A percentile compares a stretch with the other conserved stretches of the same genome.
Evolutionary conservation across 2,797 vertebrate species (phyloP).

Genomic region (Lophotriccus pileatus): DNA sequence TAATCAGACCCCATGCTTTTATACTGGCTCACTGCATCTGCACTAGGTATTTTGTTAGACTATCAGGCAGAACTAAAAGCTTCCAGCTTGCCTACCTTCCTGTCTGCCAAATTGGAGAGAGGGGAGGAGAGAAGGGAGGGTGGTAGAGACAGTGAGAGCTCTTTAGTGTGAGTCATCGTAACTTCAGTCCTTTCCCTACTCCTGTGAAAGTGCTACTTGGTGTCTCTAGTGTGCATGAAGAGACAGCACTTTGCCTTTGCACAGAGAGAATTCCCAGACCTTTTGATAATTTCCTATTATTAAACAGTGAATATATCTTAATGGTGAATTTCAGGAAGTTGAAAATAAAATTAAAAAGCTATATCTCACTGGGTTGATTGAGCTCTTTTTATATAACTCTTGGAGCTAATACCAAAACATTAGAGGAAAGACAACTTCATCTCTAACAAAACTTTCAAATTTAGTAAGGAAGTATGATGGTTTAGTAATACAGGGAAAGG

Average conservation of each 20-base stretch:
- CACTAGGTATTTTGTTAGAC: conserved; percentile 54
- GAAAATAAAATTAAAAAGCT: not conserved
- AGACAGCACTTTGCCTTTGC: not conserved
- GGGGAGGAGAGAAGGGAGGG: not conserved
- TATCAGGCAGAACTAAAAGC: conserved; percentile 46
- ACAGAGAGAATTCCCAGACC: not conserved
- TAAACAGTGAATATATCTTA: not conserved
- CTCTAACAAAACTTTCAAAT: not conserved
- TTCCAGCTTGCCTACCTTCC: conserved; percentile 37
- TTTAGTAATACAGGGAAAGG: conserved; percentile 10
- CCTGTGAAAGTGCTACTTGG: not conserved
- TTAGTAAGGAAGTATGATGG: not conserved
- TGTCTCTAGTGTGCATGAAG: not conserved
- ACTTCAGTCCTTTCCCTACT: conserved; percentile 22
- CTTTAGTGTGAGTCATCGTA: conserved; percentile 18
- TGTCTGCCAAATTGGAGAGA: conserved; percentile 32
- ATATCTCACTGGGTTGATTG: not conserved
- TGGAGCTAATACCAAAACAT: not conserved
- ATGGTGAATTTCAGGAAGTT: not conserved
- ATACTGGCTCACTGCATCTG: conserved; percentile 40
- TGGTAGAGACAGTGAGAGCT: not conserved
- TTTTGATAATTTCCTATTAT: not conserved
- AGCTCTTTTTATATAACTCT: not conserved
- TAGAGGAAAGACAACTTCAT: not conserved
- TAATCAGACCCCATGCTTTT: conserved; percentile 47